Base-by-base conservation (phyloP, 1,140 invertebrate genomes). In the Tetramorium simillimum region DNA sequence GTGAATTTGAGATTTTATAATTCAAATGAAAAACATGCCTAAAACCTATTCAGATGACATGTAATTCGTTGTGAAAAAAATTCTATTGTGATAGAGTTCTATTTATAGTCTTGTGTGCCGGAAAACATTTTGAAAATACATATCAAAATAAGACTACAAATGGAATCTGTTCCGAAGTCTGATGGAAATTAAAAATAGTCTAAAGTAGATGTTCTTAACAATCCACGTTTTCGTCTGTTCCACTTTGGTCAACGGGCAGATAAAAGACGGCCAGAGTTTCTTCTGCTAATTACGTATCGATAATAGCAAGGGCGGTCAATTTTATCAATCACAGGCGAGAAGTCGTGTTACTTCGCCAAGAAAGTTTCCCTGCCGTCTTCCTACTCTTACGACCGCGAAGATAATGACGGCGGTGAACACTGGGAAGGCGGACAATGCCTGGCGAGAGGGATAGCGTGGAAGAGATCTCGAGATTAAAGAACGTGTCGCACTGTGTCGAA, bases 251-350 rank as follows among this genome's bases (percentile, higher is more conserved):
- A 70, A 43, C 40, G 7, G 5, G 18, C 24, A 33, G 51, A 70
- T 70, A 72, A 82, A 82, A 72, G 37, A 16, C 67, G 37, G 21
- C 9, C 40, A 7, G 16, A 58, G 49, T 28, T 70, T 43, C 24
- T 10, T 28, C 67, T 28, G 67, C 80, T 75, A 84, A 84, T 84
- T 84, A 75, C 56, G 28, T 75, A 56, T 60, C 43, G 80, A 84
- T 72, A 82, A 73, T 53, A 14, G 40, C 69, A 84, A 43, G 18
- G 46, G 33, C 77, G 37, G 88, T 77, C 82, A 89, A 85, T 91
- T 91, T 87, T 77, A 89, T 78, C 85, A 91, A 91, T 91, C 90
- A 91, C 78, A 60, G 43, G 46, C 70, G 46, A 51, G 46, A 76
- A 86, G 58, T 56, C 70, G 65, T 49, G 58, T 85, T 86, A 90